Conservation (phyloP, 2,797 vertebrate genomes). For the Toxotes lorentzi region DNA sequence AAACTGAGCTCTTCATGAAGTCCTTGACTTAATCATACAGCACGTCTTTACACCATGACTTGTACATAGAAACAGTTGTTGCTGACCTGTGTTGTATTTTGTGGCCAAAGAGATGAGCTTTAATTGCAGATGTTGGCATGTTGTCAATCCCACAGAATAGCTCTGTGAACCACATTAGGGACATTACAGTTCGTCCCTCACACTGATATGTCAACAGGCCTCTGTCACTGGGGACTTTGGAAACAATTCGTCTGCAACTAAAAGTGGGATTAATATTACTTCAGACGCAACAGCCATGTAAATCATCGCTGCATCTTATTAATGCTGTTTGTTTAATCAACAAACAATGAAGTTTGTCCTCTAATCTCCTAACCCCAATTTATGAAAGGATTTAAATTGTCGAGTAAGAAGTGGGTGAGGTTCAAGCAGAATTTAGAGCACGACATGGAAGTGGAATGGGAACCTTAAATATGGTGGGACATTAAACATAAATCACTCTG, state of each 20-base stretch:
- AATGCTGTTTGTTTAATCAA: constrained; percentile 66
- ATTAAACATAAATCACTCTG: constrained; percentile 30
- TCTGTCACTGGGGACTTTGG: constrained; percentile 44
- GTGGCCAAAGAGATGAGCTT: constrained; percentile 53
- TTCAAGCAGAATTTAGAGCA: constrained; percentile 38
- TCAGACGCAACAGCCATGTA: constrained; percentile 64
- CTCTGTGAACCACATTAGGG: constrained; percentile 61
- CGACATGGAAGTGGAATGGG: constrained; percentile 6
- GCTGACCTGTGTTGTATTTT: constrained; percentile 56
- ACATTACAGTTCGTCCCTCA: constrained; percentile 38
- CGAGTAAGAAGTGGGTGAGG: constrained; percentile 11
- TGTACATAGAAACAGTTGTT: constrained; percentile 28
- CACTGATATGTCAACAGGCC: constrained; percentile 56
- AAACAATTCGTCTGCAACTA: constrained; percentile 40
- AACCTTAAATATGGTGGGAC: constrained; percentile 10
- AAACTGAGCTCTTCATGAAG: constrained; percentile 7
- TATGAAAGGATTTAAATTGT: constrained; percentile 58
- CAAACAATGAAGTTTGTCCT: constrained; percentile 35
- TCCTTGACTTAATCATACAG: constrained; percentile 24
- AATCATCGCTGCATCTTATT: constrained; percentile 62
- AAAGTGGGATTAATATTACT: constrained; percentile 68
- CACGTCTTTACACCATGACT: constrained; percentile 21
- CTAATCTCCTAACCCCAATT: constrained; percentile 62
- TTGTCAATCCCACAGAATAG: constrained; percentile 53
- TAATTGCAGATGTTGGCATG: constrained; percentile 61